A percentile compares a stretch with the other conserved stretches of the same genome.
Evolutionary conservation across 2,888 invertebrate species (phyloP).

Genomic region (Baccha elongata): DNA sequence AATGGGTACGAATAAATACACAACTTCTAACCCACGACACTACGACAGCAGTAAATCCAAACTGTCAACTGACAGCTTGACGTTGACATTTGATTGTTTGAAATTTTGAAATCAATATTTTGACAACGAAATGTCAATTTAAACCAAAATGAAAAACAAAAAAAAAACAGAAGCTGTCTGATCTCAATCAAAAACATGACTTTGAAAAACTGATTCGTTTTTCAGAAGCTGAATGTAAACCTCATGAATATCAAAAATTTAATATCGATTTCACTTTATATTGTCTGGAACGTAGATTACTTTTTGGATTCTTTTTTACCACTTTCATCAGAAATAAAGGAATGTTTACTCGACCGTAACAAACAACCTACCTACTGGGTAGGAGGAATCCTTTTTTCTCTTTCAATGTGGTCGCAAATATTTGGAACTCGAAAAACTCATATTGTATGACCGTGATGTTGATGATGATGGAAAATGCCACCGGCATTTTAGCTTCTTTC

Average conservation of each 20-base stretch:
- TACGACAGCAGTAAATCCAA: background rate
- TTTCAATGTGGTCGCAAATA: constrained; percentile 5
- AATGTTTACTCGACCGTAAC: constrained; percentile 57
- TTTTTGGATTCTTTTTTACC: constrained; percentile 12
- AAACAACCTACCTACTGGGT: constrained; percentile 28
- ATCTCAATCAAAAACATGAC: constrained; percentile 6
- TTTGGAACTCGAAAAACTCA: constrained; percentile 27
- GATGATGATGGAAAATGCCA: constrained; percentile 42
- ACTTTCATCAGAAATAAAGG: constrained; percentile 37
- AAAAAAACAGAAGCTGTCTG: constrained; percentile 9
- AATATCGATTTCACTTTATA: constrained; percentile 58
- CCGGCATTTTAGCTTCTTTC: constrained; percentile 21
- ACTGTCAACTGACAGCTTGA: constrained; percentile 2
- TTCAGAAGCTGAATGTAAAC: constrained; percentile 16
- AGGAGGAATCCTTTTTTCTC: background rate
- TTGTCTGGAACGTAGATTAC: constrained; percentile 42
- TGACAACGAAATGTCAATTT: constrained; percentile 7
- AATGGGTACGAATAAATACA: no score
- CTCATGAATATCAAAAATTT: constrained; percentile 30
- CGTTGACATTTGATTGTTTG: constrained; percentile 24
- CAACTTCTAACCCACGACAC: background rate
- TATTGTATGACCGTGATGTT: constrained; percentile 37
- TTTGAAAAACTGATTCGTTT: constrained; percentile 10
- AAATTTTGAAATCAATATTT: constrained; percentile 10
- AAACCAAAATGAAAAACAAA: no score